Percentiles rank a stretch among this genome's conserved stretches.
phyloP scores from a whole-genome alignment of 2,113 vertebrate genomes.

The Clarias magur region DNA sequence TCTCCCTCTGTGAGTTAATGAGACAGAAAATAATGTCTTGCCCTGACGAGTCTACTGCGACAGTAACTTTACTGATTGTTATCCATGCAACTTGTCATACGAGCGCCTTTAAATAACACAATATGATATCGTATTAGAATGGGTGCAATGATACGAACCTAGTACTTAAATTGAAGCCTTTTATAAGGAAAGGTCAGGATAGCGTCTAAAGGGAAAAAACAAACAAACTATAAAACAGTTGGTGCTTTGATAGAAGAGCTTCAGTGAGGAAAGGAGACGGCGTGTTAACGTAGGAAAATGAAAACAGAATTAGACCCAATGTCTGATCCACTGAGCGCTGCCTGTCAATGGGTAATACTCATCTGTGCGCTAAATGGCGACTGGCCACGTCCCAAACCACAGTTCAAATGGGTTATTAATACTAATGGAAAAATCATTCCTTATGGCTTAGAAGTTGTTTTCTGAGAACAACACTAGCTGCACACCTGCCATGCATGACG shows the following conservation, averaged over 20 bases:
- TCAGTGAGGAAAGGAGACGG: slow-evolving; percentile 1
- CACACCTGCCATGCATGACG: slow-evolving; percentile 31
- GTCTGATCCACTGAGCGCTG: slow-evolving; percentile 7
- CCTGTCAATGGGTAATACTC: slow-evolving; percentile 33
- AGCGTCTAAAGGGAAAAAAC: slow-evolving; percentile 3
- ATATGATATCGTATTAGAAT: not conserved
- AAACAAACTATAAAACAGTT: not conserved
- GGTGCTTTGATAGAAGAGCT: not conserved
- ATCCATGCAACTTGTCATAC: not conserved
- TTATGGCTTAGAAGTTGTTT: slow-evolving; percentile 20
- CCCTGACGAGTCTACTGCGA: not conserved
- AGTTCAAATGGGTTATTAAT: slow-evolving; percentile 42
- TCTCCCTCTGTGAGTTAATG: not conserved
- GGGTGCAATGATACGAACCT: not conserved
- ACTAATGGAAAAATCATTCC: slow-evolving; percentile 43
- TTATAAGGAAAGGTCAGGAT: slow-evolving; percentile 18
- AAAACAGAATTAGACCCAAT: slow-evolving; percentile 26
- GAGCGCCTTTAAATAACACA: not conserved
- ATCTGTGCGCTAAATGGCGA: slow-evolving; percentile 36
- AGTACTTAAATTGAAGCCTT: not conserved
- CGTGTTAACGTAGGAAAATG: slow-evolving; percentile 17
- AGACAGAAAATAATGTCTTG: not conserved
- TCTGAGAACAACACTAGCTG: slow-evolving; percentile 25
- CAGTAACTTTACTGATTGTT: not conserved
- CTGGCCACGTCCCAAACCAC: slow-evolving; percentile 44